A percentile compares a stretch with the other conserved stretches of the same genome.
Conservation (phyloP, 2,113 vertebrate species). For the Calyptomena viridis region DNA sequence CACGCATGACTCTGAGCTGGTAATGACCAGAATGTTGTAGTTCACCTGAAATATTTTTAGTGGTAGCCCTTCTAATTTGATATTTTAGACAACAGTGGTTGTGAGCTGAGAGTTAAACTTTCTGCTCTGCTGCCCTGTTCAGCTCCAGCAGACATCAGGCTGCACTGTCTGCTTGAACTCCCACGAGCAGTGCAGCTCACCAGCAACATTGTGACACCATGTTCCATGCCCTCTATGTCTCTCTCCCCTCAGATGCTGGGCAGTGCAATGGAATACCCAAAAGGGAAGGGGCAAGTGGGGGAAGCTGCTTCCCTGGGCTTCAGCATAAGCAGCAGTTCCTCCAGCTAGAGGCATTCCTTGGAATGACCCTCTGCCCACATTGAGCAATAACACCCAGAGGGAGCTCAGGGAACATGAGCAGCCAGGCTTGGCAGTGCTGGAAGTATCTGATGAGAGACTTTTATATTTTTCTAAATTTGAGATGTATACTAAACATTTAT, state of each 20-base stretch:
- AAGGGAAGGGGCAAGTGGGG: not conserved
- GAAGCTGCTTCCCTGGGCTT: not conserved
- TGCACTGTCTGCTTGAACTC: not conserved
- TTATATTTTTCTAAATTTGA: not conserved
- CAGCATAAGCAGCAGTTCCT: not conserved
- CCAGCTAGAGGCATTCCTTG: not conserved
- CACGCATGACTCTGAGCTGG: not conserved
- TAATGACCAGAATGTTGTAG: not conserved
- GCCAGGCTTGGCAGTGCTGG: not conserved
- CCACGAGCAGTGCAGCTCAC: not conserved
- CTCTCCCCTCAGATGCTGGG: not conserved
- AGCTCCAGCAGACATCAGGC: not conserved
- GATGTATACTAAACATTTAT: not conserved
- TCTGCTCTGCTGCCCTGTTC: not conserved
- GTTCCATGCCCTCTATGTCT: rapidly evolving
- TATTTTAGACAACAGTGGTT: not conserved
- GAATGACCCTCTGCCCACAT: not conserved
- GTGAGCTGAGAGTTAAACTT: not conserved
- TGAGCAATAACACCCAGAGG: not conserved
- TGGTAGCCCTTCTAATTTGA: not conserved
- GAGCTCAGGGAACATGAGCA: not conserved
- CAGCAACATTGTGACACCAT: not conserved
- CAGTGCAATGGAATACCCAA: not conserved
- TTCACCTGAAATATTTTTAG: not conserved
- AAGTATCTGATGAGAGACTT: not conserved